Percentiles rank a stretch among this genome's conserved stretches.
Conservation (phyloP, 2,888 invertebrate genomes). For the Tridacna gigas region DNA sequence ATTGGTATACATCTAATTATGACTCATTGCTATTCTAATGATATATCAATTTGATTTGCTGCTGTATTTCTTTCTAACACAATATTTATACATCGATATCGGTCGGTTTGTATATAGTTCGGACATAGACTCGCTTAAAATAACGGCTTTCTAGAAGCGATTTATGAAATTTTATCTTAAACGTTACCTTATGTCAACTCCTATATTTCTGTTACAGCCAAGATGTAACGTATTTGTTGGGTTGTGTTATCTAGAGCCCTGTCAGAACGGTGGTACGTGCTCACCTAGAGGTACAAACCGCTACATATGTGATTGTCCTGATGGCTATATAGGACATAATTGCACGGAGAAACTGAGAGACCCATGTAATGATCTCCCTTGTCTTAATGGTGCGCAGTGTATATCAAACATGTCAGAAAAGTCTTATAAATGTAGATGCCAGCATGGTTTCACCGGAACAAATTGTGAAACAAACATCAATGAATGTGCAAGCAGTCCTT, state of each 20-base stretch:
- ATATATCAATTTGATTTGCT: no score
- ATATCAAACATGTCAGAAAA: not conserved
- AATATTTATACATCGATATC: no score
- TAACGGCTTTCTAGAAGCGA: no score
- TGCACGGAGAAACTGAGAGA: constrained; percentile 39
- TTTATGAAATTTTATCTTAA: no score
- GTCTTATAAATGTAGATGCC: constrained; percentile 49
- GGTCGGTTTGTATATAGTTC: no score
- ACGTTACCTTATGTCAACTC: no score
- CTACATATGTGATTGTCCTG: constrained; percentile 42
- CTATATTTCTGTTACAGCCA: constrained; percentile 14
- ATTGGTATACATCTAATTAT: no score
- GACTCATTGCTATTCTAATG: no score
- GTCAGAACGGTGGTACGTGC: constrained; percentile 47
- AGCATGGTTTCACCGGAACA: constrained; percentile 50
- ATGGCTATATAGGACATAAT: constrained; percentile 37
- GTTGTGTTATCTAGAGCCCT: constrained; percentile 45
- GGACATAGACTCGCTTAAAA: no score
- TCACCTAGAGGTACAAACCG: constrained; percentile 45
- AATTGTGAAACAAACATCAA: constrained; percentile 60
- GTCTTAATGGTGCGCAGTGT: constrained; percentile 55
- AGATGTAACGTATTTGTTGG: constrained; percentile 55
- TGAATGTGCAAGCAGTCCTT: constrained; percentile 61
- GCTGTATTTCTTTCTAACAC: no score
- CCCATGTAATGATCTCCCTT: constrained; percentile 48